Conservation (phyloP, 2,888 invertebrate species). For the Cryptocheilus praepositus region DNA sequence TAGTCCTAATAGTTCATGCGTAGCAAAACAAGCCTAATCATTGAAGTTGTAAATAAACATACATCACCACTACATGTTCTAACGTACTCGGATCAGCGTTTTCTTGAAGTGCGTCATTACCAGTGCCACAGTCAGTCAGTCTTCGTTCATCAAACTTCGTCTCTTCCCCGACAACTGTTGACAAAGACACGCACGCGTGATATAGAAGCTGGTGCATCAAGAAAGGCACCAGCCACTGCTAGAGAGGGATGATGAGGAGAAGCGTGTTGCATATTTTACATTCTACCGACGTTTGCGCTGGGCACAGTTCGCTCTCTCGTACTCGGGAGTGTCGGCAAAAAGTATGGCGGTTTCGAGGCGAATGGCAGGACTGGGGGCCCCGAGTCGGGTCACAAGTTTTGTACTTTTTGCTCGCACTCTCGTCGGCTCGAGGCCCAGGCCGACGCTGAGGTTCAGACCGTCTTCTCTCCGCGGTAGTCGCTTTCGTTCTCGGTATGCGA, state of each 20-base stretch:
- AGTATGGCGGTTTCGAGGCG: conserved; percentile 63
- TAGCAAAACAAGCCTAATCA: too few species aligned
- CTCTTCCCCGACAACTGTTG: background rate
- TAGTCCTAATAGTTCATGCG: too few species aligned
- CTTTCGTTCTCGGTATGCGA: conserved; percentile 47
- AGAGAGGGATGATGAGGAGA: conserved; percentile 3
- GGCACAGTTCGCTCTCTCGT: conserved; percentile 57
- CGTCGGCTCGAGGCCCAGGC: conserved; percentile 15
- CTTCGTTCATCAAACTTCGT: background rate
- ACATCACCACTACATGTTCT: too few species aligned
- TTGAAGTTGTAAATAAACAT: too few species aligned
- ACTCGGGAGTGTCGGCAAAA: conserved; percentile 65
- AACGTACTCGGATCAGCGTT: too few species aligned
- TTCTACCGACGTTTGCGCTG: conserved; percentile 67
- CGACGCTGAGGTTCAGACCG: conserved; percentile 23
- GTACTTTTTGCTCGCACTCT: conserved; percentile 57
- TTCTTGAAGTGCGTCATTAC: too few species aligned
- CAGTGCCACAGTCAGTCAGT: too few species aligned
- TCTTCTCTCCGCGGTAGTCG: conserved; percentile 40
- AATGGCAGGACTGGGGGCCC: conserved; percentile 55
- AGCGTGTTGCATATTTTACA: conserved; percentile 70
- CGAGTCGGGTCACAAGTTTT: conserved; percentile 65
- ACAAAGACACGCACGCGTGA: background rate
- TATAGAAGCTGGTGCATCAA: background rate
- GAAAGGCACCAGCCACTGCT: conserved; percentile 2